These are phyloP conservation scores for Nomada fucata DNA, from an alignment of 2,888 invertebrate species.

Conservation along the genomic window DNA sequence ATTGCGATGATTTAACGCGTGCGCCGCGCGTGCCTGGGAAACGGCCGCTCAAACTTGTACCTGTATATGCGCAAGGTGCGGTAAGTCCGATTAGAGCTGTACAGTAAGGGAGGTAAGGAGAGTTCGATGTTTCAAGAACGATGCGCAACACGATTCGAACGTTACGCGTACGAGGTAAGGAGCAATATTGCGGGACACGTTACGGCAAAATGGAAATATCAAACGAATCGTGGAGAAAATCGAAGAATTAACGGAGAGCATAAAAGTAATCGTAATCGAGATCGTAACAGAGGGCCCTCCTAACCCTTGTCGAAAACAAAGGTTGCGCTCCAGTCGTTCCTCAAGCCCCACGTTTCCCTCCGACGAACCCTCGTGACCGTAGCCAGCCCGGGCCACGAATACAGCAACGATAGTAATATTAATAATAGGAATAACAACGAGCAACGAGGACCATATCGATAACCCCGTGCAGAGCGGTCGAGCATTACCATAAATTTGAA, in stretches of 20 bases:
- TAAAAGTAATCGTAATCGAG: conserved; percentile 26
- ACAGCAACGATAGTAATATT: conserved; percentile 57
- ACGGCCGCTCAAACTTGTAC: conserved; percentile 3
- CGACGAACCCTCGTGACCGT: background rate
- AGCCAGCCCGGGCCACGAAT: conserved; percentile 15
- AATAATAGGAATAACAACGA: conserved; percentile 64
- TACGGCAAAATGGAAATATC: too few species aligned
- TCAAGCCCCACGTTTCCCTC: background rate
- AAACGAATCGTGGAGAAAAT: too few species aligned
- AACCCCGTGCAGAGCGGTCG: conserved; percentile 76
- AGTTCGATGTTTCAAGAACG: too few species aligned
- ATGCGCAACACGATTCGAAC: too few species aligned
- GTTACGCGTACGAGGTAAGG: too few species aligned
- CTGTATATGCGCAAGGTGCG: too few species aligned
- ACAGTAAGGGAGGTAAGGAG: too few species aligned
- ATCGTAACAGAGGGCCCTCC: background rate
- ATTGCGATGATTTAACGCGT: conserved; percentile 56
- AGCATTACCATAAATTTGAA: conserved; percentile 83
- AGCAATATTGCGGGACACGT: too few species aligned
- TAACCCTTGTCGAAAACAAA: conserved; percentile 21
- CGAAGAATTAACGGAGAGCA: background rate
- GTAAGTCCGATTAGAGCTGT: too few species aligned
- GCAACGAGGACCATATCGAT: conserved; percentile 76
- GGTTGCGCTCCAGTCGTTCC: conserved; percentile 11
- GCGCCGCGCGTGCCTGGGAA: conserved; percentile 52